Conservation (phyloP, 2,888 invertebrate species). For the Smittia aterrima region DNA sequence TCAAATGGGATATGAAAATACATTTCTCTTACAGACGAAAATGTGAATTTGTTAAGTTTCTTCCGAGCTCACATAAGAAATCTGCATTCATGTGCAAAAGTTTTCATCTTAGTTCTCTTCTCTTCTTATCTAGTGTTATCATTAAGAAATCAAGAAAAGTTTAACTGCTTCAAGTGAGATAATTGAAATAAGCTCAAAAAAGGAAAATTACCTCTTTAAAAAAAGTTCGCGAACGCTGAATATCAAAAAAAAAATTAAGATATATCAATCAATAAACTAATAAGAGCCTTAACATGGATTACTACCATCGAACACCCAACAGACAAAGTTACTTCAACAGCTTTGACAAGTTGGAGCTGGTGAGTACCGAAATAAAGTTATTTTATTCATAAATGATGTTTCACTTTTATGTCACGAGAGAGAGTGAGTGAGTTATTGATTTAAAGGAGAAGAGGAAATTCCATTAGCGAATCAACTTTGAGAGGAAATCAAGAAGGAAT, state of each 20-base stretch:
- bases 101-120: neutral
- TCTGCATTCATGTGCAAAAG: neutral
- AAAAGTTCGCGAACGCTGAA: neutral
- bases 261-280: neutral
- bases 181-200: neutral
- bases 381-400: slow-evolving; percentile 10
- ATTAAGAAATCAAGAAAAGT: neutral
- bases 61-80: neutral
- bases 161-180: no score
- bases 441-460: neutral
- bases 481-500: no score
- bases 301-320: slow-evolving; percentile 38
- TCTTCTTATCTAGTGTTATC: neutral
- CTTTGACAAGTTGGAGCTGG: slow-evolving; percentile 39
- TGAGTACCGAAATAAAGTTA: slow-evolving; percentile 20
- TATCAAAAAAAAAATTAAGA: neutral
- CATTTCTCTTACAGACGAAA: neutral
- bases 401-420: neutral
- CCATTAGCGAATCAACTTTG: slow-evolving; percentile 10
- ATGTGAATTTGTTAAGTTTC: slow-evolving; percentile 10
- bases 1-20: neutral
- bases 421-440: neutral
- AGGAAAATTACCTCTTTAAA: neutral
- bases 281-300: slow-evolving; percentile 33
- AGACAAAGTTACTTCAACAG: slow-evolving; percentile 21